Conservation (phyloP, 2,888 invertebrate species). For the Eupithecia subfuscata region DNA sequence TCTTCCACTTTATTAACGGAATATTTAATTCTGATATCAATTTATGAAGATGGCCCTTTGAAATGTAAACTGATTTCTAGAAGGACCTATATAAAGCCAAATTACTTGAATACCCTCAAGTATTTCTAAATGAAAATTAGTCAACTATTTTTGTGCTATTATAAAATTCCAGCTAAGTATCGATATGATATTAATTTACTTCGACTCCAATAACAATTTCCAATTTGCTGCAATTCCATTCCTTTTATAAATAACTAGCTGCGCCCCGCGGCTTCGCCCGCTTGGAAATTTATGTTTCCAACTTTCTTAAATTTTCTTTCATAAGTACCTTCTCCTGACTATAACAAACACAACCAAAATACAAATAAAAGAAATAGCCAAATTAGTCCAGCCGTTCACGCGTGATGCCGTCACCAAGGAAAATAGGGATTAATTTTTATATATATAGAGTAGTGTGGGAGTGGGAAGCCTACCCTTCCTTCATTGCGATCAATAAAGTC, state of each 20-base stretch:
- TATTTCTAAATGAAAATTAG: neutral
- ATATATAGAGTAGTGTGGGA: neutral
- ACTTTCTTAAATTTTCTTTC: too few species aligned
- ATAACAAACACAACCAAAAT: too few species aligned
- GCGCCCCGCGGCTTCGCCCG: too few species aligned
- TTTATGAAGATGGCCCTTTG: neutral
- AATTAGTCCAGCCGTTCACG: too few species aligned
- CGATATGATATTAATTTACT: neutral
- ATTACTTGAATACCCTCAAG: neutral
- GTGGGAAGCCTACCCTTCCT: neutral
- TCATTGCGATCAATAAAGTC: neutral
- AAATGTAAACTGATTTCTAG: neutral
- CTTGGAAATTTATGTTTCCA: too few species aligned
- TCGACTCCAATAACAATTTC: neutral
- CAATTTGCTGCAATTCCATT: neutral
- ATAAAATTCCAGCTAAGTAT: too few species aligned
- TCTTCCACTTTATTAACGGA: neutral
- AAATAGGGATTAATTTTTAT: too few species aligned
- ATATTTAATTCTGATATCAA: neutral
- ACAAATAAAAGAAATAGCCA: too few species aligned
- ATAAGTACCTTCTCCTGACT: too few species aligned
- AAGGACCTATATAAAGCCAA: neutral
- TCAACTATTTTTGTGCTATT: neutral
- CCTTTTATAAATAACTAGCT: neutral
- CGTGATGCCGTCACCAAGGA: too few species aligned